A percentile compares a stretch with the other conserved stretches of the same genome.
Evolutionary conservation across 2,888 invertebrate species (phyloP).

Genomic region (Siphlonurus alternatus): DNA sequence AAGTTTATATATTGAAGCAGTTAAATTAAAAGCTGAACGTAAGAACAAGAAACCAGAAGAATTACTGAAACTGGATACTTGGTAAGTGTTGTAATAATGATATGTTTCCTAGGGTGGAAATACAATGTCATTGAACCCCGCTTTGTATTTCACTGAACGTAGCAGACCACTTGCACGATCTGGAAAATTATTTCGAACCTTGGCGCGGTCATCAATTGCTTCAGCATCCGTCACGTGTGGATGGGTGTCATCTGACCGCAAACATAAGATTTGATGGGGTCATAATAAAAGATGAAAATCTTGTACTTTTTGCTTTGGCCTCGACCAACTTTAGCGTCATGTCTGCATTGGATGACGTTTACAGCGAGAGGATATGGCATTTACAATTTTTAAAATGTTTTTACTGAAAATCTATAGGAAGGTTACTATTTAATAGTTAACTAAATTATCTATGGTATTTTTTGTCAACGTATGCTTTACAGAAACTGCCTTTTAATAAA

Average conservation of each 20-base stretch:
- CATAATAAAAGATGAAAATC: not conserved
- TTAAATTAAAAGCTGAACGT: constrained; percentile 76
- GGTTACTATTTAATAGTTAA: not conserved
- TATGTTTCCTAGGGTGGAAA: constrained; percentile 11
- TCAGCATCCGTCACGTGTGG: constrained; percentile 41
- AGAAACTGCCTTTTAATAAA: not conserved
- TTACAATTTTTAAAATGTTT: not conserved
- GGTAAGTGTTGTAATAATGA: constrained; percentile 46
- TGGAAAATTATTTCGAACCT: constrained; percentile 13
- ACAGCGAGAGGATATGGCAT: not conserved
- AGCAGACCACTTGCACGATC: constrained; percentile 17
- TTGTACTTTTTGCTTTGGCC: not conserved
- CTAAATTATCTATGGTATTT: not conserved
- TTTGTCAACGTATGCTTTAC: not conserved
- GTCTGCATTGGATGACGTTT: not conserved
- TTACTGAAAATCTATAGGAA: not conserved
- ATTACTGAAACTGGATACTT: constrained; percentile 85
- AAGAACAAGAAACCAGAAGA: constrained; percentile 88
- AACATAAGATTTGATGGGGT: not conserved
- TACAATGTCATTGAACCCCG: constrained; percentile 27
- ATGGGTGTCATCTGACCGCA: constrained; percentile 41
- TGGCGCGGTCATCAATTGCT: constrained; percentile 18
- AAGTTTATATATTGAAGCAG: constrained; percentile 79
- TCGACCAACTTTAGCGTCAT: not conserved
- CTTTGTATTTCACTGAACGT: constrained; percentile 18